Base-by-base conservation (phyloP, 2,797 vertebrate species). In the Microctenopoma stevenorrisi region DNA sequence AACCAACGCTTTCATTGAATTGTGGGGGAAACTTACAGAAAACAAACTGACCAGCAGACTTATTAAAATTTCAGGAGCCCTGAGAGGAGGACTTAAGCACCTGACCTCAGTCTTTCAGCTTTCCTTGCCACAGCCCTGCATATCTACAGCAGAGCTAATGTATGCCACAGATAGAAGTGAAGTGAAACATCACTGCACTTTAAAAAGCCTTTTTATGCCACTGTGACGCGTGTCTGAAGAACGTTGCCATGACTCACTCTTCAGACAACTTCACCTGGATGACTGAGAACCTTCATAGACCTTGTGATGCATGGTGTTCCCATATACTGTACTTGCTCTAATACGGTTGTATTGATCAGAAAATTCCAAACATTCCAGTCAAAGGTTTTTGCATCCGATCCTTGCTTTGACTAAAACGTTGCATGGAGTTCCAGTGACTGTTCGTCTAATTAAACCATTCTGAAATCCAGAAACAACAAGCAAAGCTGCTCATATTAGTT, bases 361-460 rank as follows among this genome's bases (percentile, higher is more conserved):
- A 79, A 59, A 38, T 64, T 63, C 53, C 5, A 49, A 62, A 26
- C 14, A 44, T 71, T 16, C 33, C 47, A 72, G 47, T 87, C 85
- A 85, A 74, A 86, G 44, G 0, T 35, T 51, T 74, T 65, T 76
- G 76, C 75, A 71, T 72, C 25, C 1, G 22, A 22, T 22, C 22
- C 22, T 22, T 22, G 66, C 60, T 78, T 81, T 42, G 1, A 22
- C 53, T 55, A 43, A 65, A 73, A 64, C 37, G 33, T 33, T 25
- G 5, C 18, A 22, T 1, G 8, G 30, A 47, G 13, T 42, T 40
- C 52, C 26, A 9, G 33, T 28, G 52, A 22, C 66, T 69, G 16
- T n/a, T 8, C 9, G 12, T 26, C 48, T 64, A 66, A 83, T 82
- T 83, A 81, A 78, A 67, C n/a, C 3, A 5, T 70, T 75, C 54